Evolutionary conservation across 2,888 invertebrate genomes (phyloP).

Genomic region (Philonicus albiceps): DNA sequence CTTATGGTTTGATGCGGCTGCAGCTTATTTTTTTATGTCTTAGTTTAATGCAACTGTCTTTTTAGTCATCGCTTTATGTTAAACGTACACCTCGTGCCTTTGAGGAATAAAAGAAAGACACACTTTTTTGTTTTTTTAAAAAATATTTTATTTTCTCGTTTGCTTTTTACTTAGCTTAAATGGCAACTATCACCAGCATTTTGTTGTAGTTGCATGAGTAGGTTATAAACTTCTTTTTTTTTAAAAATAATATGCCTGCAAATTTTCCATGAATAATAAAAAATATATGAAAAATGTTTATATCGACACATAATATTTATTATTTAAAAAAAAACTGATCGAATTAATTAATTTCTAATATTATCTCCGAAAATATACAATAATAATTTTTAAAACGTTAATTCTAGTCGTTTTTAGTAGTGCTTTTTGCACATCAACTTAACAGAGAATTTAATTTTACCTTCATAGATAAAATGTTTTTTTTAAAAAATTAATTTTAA

Average conservation of each 20-base stretch:
- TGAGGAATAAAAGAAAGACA: conserved; percentile 44
- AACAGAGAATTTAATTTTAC: not conserved
- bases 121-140: conserved; percentile 5
- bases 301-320: not conserved
- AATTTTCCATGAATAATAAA: not conserved
- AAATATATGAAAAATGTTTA: not conserved
- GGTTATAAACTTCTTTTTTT: not conserved
- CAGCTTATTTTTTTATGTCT: not conserved
- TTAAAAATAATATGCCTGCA: not conserved
- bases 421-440: not conserved
- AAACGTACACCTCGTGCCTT: conserved; percentile 46
- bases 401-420: not conserved
- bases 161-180: conserved; percentile 27
- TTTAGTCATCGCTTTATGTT: conserved; percentile 20
- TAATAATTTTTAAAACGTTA: not conserved
- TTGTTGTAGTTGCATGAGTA: not conserved
- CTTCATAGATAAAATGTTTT: not conserved
- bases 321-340: not conserved
- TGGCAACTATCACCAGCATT: not conserved
- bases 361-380: not conserved
- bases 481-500: not conserved
- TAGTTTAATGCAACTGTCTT: not conserved
- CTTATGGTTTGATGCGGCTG: not conserved
- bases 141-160: conserved; percentile 35
- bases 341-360: too few relatives aligned